A percentile compares a stretch with the other conserved stretches of the same genome.
Conservation (phyloP, 2,113 vertebrate species). For the Phylloscopus trochilus region DNA sequence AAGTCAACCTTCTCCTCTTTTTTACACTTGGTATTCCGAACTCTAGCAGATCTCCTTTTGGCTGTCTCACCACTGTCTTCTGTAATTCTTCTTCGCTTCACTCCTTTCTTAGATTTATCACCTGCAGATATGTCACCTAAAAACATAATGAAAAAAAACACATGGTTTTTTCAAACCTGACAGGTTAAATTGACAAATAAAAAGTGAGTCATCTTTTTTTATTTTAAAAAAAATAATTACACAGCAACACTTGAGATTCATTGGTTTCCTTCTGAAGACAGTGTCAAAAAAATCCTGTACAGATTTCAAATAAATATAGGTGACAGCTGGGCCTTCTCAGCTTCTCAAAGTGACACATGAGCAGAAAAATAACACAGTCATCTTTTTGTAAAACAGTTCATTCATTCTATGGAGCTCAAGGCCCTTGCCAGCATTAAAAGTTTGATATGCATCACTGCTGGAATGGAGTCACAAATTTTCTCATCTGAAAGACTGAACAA, state of each 20-base stretch:
- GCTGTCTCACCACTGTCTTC: constrained; percentile 94
- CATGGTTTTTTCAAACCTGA: too few relatives aligned
- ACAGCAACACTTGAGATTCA: not conserved
- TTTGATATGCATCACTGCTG: not conserved
- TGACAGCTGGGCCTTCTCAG: not conserved
- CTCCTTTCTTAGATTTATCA: constrained; percentile 90
- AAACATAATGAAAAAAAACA: not conserved
- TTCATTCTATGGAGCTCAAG: not conserved
- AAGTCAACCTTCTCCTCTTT: constrained; percentile 98
- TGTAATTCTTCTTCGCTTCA: constrained; percentile 85
- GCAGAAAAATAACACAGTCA: not conserved
- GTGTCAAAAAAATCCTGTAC: not conserved
- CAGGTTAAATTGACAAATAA: not conserved
- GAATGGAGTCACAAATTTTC: not conserved
- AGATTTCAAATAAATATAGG: not conserved
- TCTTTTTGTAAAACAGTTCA: not conserved
- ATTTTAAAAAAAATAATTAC: not conserved
- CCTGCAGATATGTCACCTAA: constrained; percentile 77
- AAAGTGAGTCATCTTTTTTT: not conserved
- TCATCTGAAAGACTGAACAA: not conserved
- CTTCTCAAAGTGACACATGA: not conserved
- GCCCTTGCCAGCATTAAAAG: not conserved
- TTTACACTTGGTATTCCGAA: constrained; percentile 96
- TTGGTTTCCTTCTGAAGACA: not conserved
- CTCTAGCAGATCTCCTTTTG: constrained; percentile 93